phyloP scores from a whole-genome alignment of 2,113 vertebrate species.

The Thomomys bottae region DNA sequence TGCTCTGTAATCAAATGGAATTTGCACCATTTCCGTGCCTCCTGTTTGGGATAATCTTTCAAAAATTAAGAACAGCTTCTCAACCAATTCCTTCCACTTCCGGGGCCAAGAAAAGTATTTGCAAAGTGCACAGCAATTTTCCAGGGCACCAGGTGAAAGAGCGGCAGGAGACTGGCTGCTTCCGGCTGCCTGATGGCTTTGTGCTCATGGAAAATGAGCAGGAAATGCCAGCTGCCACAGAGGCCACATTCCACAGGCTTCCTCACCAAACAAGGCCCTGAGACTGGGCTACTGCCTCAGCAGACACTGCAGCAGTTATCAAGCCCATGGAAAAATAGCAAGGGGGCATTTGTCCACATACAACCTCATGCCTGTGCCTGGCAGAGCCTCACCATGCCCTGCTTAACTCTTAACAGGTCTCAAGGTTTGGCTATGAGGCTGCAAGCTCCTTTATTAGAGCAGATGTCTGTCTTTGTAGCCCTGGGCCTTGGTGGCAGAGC shows the following conservation, averaged over 20 bases:
- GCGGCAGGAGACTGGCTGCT: not conserved
- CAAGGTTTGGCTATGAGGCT: not conserved
- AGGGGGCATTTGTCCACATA: not conserved
- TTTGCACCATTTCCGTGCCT: not conserved
- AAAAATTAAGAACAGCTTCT: slow-evolving; percentile 56
- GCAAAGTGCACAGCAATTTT: not conserved
- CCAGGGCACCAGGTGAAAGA: not conserved
- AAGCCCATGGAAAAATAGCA: not conserved
- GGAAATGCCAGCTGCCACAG: not conserved
- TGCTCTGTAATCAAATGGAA: slow-evolving; percentile 56
- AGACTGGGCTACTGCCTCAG: not conserved
- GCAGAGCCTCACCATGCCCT: not conserved
- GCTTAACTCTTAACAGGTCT: not conserved
- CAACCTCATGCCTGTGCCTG: too few relatives aligned
- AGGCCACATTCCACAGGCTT: not conserved
- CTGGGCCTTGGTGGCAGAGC: not conserved
- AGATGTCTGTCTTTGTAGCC: not conserved
- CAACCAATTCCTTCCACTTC: slow-evolving; percentile 22
- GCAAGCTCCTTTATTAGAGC: not conserved
- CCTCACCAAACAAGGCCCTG: not conserved
- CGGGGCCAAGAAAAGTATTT: slow-evolving; percentile 25
- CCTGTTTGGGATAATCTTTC: slow-evolving; percentile 47
- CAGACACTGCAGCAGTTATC: not conserved
- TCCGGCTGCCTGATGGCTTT: not conserved
- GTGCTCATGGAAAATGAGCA: not conserved